phyloP scores from a whole-genome alignment of 2,797 vertebrate genomes.

The Eulemur coronatus region DNA sequence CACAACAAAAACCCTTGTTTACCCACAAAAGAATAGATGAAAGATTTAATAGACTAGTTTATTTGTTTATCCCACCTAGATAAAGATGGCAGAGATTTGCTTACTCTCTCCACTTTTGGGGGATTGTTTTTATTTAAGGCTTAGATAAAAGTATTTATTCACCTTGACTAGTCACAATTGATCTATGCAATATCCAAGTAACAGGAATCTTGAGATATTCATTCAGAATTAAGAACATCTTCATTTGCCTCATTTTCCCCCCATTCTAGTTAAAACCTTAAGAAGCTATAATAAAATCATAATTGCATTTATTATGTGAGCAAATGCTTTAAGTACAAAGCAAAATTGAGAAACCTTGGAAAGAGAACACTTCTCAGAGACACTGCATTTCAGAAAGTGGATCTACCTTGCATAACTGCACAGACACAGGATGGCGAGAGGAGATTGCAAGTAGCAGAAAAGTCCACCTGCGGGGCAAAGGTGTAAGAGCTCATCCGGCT shows the following conservation, averaged over 20 bases:
- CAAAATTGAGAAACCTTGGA: constrained; percentile 24
- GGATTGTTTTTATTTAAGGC: not conserved
- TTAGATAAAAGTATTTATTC: not conserved
- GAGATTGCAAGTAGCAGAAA: not conserved
- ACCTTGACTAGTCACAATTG: not conserved
- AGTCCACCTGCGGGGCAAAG: accelerated
- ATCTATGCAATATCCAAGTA: not conserved
- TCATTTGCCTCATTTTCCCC: not conserved
- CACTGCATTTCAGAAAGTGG: not conserved
- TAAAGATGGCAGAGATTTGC: not conserved
- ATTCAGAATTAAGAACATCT: not conserved
- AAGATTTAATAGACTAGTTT: not conserved
- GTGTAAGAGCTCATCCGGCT: not conserved
- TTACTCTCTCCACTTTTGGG: not conserved
- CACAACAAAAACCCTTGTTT: not conserved
- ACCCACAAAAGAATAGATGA: not conserved
- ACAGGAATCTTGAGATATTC: not conserved
- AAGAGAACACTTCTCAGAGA: not conserved
- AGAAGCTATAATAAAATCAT: not conserved
- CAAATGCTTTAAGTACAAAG: constrained; percentile 18
- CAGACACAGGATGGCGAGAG: accelerated
- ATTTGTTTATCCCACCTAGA: not conserved
- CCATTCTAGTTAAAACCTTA: not conserved
- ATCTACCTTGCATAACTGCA: not conserved
- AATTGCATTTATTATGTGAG: not conserved